These are phyloP conservation scores for Andrena trimmerana DNA, from an alignment of 2,888 invertebrate genomes.

Conservation along the genomic window DNA sequence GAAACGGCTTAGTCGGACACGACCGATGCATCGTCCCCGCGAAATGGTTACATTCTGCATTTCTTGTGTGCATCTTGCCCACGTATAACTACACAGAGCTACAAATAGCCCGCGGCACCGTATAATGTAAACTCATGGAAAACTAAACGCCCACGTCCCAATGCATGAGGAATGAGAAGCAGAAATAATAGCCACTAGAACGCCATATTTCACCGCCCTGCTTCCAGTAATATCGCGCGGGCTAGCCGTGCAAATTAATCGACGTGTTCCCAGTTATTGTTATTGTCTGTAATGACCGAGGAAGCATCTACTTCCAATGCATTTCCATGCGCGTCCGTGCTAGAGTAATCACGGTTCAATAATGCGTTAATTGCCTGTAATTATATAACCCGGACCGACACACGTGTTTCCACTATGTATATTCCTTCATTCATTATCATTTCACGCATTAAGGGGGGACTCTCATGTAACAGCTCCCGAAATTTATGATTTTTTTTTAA, in stretches of 20 bases:
- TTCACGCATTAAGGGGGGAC: too few species aligned
- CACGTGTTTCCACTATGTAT: too few species aligned
- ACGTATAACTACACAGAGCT: conserved; percentile 40
- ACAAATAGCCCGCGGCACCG: conserved; percentile 53
- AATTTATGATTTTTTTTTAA: too few species aligned
- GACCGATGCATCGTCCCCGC: conserved; percentile 19
- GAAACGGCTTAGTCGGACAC: conserved; percentile 16
- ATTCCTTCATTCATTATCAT: too few species aligned
- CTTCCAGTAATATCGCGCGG: conserved; percentile 23
- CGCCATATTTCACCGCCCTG: conserved; percentile 28
- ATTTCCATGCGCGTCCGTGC: background rate
- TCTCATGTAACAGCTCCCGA: too few species aligned
- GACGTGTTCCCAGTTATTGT: background rate
- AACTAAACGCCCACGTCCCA: conserved; percentile 60
- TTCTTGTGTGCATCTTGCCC: conserved; percentile 44
- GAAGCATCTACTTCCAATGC: background rate
- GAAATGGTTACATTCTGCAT: conserved; percentile 43
- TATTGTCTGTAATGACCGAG: conserved; percentile 15
- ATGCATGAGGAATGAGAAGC: conserved; percentile 51
- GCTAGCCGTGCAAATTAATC: conserved; percentile 18
- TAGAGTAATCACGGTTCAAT: background rate
- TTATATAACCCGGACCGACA: too few species aligned
- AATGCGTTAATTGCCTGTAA: background rate
- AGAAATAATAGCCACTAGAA: conserved; percentile 39
- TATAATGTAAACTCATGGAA: conserved; percentile 60